A percentile compares a stretch with the other conserved stretches of the same genome.
Conservation (phyloP, 1,140 invertebrate species). For the Ostrea edulis region DNA sequence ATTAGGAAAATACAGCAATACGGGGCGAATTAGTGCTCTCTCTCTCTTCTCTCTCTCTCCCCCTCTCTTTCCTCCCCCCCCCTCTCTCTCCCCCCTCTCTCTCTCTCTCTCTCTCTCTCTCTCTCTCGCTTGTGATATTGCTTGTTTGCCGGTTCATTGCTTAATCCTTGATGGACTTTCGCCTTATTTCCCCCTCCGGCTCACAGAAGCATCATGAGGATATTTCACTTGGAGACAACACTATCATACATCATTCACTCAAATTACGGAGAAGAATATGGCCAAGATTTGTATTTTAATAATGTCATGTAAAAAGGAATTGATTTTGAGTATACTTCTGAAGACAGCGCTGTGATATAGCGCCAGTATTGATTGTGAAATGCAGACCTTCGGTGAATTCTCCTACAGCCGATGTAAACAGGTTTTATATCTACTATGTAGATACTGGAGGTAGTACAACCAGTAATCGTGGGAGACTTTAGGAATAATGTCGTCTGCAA, state of each 20-base stretch:
- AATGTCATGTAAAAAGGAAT: constrained; percentile 7
- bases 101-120: background rate
- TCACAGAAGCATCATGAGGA: background rate
- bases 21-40: no score
- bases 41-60: background rate
- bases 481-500: no score
- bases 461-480: background rate
- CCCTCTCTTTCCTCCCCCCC: background rate
- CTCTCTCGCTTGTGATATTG: background rate
- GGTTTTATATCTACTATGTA: background rate
- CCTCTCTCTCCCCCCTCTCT: background rate
- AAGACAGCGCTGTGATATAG: constrained; percentile 7
- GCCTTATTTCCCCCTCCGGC: background rate
- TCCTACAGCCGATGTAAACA: background rate
- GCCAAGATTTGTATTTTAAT: background rate
- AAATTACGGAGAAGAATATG: constrained; percentile 15
- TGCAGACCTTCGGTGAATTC: background rate
- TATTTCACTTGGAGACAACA: background rate
- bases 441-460: background rate
- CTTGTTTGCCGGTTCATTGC: background rate
- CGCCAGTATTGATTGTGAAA: background rate
- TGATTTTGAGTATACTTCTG: background rate
- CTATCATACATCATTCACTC: background rate
- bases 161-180: background rate
- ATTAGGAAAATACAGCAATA: no score